Conservation (phyloP, 30 jellyfish, hydroid and myxozoan genomes). For the Hydra vulgaris region DNA sequence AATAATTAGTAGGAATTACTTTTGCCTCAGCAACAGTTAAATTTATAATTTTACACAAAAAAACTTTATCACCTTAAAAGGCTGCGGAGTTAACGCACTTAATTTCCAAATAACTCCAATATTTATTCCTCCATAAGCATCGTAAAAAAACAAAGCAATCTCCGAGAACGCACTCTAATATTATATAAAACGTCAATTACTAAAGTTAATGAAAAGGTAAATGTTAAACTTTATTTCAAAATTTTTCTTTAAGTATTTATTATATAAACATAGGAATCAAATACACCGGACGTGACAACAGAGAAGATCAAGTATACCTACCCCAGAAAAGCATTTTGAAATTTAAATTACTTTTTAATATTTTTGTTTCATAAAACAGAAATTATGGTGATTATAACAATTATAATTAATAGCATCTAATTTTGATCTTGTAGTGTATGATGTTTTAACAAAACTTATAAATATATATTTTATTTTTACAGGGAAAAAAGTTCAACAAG, state of each 20-base stretch:
- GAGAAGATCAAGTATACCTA: background rate
- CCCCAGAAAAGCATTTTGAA: too few species aligned
- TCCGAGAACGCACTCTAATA: constrained; percentile 58
- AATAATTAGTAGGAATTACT: too few species aligned
- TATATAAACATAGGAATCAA: background rate
- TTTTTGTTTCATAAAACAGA: too few species aligned
- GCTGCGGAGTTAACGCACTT: constrained; percentile 33
- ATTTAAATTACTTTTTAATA: too few species aligned
- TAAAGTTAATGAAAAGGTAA: background rate
- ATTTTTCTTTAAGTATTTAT: background rate
- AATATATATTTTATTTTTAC: too few species aligned
- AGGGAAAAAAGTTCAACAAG: background rate
- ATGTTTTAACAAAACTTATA: too few species aligned
- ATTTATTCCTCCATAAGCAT: constrained; percentile 45
- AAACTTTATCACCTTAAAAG: constrained; percentile 48
- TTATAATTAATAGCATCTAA: too few species aligned
- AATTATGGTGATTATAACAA: background rate
- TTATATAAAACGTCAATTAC: background rate
- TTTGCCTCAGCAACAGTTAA: background rate
- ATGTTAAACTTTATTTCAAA: background rate
- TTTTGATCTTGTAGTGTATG: too few species aligned
- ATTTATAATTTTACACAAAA: background rate
- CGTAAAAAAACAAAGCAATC: constrained; percentile 71
- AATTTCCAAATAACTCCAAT: constrained; percentile 90
- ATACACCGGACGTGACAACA: background rate